phyloP scores from a whole-genome alignment of 2,113 vertebrate species.

The Trinectes maculatus region DNA sequence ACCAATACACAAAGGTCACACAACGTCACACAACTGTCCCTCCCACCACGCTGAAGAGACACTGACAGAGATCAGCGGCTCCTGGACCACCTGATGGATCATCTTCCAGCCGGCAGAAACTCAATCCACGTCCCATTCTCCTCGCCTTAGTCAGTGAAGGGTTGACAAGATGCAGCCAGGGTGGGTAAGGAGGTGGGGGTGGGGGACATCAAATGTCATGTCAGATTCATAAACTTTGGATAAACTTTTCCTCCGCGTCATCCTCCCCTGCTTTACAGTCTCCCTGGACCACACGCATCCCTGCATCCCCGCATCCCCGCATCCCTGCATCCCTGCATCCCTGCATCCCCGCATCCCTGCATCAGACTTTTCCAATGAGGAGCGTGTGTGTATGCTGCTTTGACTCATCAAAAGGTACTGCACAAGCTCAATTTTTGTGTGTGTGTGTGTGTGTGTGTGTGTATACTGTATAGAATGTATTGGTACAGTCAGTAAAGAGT shows the following conservation, averaged over 20 bases:
- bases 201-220: no score
- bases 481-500: conserved; percentile 48
- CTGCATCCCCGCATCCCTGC: neutral
- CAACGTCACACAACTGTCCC: no score
- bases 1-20: no score
- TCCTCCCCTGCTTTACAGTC: neutral
- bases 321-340: neutral
- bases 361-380: conserved; percentile 35
- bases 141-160: conserved; percentile 41
- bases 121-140: conserved; percentile 40
- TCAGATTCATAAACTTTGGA: conserved; percentile 47
- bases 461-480: no score
- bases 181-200: neutral
- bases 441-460: conserved; percentile 14
- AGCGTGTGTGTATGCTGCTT: conserved; percentile 42
- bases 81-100: conserved; percentile 50
- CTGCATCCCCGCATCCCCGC: no score
- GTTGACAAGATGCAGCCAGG: conserved; percentile 38
- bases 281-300: no score
- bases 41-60: neutral
- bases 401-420: conserved; percentile 50
- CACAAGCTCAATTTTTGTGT: conserved; percentile 19
- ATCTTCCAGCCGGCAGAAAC: conserved; percentile 48
- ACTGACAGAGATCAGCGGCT: conserved; percentile 37
- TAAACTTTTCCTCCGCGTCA: conserved; percentile 19